Evolutionary conservation across 2,797 vertebrate genomes (phyloP), one percentile per base, ranked within the genome.

Genomic region (Hippoglossus hippoglossus): DNA sequence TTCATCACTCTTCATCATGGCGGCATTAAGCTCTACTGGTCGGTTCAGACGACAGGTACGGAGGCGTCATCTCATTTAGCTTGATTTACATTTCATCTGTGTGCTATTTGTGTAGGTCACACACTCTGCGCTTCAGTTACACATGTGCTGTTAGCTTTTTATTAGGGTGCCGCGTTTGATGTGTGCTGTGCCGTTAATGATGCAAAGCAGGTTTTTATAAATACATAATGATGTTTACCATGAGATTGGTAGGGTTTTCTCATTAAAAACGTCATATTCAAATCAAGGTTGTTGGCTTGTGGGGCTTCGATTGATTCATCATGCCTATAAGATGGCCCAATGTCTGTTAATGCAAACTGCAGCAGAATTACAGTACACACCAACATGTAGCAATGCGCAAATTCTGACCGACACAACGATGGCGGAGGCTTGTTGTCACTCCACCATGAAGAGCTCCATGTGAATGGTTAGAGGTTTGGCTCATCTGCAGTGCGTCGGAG

Each of bases 401-500:
- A 64, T 49, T 5, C 51, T 65, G 34, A 80, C 57, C 64, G 41
- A 73, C 58, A 47, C 39, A 53, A 3, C 2, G 21, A 21, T n/a
- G 0, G 50, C 25, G 75, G 69, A 46, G 71, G 79, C 73, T 51
- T 80, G 74, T 83, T 50, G 63, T 68, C 72, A 64, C 69, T 54
- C 47, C 46, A 26, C 65, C 73, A 65, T 26, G 25, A 81, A 75
- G 73, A 50, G 63, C 77, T 76, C 55, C 80, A 73, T 82, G 84
- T 86, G 88, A 90, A 88, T 76, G 83, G 81, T 86, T 72, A 72
- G 82, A 87, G 77, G 87, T 75, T 86, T 82, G 82, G 78, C 89
- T 92, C 84, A 89, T 92, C 92, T 94, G 91, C 92, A 91, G 87
- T 90, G 90, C 78, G 84, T 85, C 87, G 73, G 80, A 87, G 90